Conservation (phyloP, 2,797 vertebrate genomes). For the Sandelia bainsii region DNA sequence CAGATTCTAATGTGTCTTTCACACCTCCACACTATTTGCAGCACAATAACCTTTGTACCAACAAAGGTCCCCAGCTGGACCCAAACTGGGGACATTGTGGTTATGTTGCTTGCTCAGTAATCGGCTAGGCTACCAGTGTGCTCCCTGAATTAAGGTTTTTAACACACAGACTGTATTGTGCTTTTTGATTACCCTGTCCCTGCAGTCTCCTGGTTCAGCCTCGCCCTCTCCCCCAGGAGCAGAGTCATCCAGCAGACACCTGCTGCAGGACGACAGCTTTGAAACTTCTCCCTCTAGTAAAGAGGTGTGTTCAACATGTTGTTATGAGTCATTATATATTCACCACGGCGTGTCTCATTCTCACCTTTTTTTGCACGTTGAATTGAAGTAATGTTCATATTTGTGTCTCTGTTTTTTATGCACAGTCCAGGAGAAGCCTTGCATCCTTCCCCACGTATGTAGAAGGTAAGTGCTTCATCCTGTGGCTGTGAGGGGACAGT, state of each 20-base stretch:
- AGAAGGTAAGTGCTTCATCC: constrained; percentile 90
- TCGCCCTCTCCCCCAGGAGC: constrained; percentile 92
- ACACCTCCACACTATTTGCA: not conserved
- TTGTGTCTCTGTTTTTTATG: constrained; percentile 51
- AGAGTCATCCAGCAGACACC: constrained; percentile 88
- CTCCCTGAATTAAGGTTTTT: not conserved
- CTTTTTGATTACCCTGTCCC: constrained; percentile 3
- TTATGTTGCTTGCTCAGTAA: no score
- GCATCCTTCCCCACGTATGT: constrained; percentile 97
- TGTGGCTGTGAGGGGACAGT: not conserved
- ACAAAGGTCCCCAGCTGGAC: no score
- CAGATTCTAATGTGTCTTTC: not conserved
- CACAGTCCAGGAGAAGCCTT: constrained; percentile 93
- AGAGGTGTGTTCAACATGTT: constrained; percentile 80
- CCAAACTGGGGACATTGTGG: no score
- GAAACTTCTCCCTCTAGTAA: constrained; percentile 87
- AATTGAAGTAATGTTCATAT: not conserved
- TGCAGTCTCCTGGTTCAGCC: constrained; percentile 91
- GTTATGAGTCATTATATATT: not conserved
- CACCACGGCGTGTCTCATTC: not conserved
- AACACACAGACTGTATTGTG: not conserved
- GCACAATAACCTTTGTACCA: no score
- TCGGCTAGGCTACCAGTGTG: no score
- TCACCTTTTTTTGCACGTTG: not conserved
- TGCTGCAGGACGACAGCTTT: constrained; percentile 87